Conservation (phyloP, 2,888 invertebrate species). For the Eristalis intricaria region DNA sequence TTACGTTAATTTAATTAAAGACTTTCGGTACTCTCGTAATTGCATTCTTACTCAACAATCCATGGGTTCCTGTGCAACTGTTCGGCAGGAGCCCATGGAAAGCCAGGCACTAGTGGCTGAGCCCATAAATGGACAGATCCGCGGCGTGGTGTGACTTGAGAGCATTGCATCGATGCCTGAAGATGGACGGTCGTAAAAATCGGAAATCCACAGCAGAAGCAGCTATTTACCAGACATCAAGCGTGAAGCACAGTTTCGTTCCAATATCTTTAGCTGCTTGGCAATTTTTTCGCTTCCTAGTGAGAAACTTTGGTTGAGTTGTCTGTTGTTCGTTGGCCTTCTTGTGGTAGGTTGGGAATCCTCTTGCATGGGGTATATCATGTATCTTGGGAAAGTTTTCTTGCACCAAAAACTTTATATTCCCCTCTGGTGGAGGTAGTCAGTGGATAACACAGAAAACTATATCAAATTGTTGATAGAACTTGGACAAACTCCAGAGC, state of each 20-base stretch:
- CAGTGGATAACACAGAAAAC: too few relatives aligned
- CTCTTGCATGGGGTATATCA: too few relatives aligned
- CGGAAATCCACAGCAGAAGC: slow-evolving; percentile 41
- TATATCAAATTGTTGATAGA: too few relatives aligned
- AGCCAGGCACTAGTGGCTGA: neutral
- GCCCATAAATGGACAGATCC: neutral
- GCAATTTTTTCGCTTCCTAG: slow-evolving; percentile 1
- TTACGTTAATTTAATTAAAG: slow-evolving; percentile 42
- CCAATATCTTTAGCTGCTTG: slow-evolving; percentile 31
- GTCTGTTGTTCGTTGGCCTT: too few relatives aligned
- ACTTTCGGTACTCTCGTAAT: slow-evolving; percentile 39
- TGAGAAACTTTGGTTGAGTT: neutral
- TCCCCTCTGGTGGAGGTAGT: too few relatives aligned
- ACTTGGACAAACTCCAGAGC: too few relatives aligned
- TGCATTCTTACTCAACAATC: slow-evolving; percentile 40
- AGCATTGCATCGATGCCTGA: neutral
- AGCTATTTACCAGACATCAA: slow-evolving; percentile 25
- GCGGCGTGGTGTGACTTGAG: neutral
- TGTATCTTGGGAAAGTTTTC: too few relatives aligned
- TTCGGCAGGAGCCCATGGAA: neutral
- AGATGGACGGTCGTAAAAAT: slow-evolving; percentile 22
- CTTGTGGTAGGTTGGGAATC: too few relatives aligned
- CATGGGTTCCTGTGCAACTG: neutral
- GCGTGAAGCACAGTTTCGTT: slow-evolving; percentile 37
- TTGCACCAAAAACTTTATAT: too few relatives aligned